phyloP scores from a whole-genome alignment of 2,113 vertebrate genomes.

The Pelodiscus sinensis region DNA sequence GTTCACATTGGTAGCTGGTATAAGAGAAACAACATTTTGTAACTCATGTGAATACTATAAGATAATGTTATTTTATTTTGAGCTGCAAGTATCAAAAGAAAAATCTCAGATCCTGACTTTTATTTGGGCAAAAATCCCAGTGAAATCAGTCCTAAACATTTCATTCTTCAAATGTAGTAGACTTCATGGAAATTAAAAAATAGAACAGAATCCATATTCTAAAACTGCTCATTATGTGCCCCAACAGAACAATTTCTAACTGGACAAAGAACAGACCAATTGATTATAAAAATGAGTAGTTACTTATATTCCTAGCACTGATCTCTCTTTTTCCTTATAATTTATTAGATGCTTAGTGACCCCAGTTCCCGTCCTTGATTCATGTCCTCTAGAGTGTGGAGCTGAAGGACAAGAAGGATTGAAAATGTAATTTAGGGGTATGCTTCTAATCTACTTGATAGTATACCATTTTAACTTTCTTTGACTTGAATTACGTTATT shows the following conservation, averaged over 20 bases:
- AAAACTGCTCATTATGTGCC: background rate
- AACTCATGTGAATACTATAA: background rate
- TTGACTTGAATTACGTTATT: background rate
- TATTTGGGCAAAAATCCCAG: background rate
- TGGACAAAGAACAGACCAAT: background rate
- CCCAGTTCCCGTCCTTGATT: background rate
- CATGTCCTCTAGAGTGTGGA: background rate
- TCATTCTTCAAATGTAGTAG: background rate
- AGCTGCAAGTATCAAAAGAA: background rate
- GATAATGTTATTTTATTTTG: background rate
- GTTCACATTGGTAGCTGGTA: background rate
- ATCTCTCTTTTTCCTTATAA: background rate
- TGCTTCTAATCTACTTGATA: background rate
- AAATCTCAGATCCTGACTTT: background rate
- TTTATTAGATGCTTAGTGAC: background rate
- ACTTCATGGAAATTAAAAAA: background rate
- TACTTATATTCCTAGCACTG: background rate
- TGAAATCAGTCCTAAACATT: background rate
- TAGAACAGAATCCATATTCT: background rate
- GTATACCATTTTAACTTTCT: background rate
- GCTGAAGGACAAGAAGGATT: background rate
- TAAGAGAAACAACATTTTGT: background rate
- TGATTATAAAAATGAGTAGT: background rate
- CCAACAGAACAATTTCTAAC: background rate
- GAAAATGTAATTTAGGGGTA: conserved; percentile 5